Evolutionary conservation across 2,797 vertebrate species (phyloP).

Genomic region (Syndactyla subalaris): DNA sequence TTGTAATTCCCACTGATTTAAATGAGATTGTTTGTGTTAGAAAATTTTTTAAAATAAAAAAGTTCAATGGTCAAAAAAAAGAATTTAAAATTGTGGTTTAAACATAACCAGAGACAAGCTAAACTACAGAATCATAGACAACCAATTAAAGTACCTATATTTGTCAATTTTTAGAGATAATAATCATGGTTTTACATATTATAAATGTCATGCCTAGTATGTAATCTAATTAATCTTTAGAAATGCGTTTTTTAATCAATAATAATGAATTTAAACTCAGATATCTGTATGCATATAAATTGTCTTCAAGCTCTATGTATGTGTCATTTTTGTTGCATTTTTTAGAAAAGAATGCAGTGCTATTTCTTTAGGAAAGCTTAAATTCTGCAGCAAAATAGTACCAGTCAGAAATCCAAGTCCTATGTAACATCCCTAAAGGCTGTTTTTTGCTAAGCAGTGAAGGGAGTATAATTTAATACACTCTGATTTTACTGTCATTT

Average conservation of each 20-base stretch:
- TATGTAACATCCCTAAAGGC: neutral
- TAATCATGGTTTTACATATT: neutral
- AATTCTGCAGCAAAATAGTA: conserved; percentile 8
- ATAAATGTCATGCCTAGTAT: neutral
- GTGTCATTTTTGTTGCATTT: neutral
- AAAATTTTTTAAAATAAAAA: neutral
- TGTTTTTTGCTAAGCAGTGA: conserved; percentile 12
- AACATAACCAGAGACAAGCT: neutral
- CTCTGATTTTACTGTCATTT: conserved; percentile 34
- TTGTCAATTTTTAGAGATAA: neutral
- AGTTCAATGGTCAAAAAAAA: neutral
- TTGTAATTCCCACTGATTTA: neutral
- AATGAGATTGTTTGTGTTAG: neutral
- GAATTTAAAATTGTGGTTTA: neutral
- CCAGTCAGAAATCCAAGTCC: neutral
- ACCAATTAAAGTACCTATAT: neutral
- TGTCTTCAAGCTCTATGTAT: neutral
- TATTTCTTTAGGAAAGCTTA: neutral
- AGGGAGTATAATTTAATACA: conserved; percentile 28
- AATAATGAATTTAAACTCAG: neutral
- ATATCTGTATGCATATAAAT: neutral
- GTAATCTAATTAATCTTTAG: neutral
- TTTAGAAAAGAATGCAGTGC: neutral
- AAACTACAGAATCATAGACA: neutral
- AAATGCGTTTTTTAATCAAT: neutral